Evolutionary conservation across 2,888 invertebrate genomes (phyloP).

Genomic region (Tanytarsus gracilentus): DNA sequence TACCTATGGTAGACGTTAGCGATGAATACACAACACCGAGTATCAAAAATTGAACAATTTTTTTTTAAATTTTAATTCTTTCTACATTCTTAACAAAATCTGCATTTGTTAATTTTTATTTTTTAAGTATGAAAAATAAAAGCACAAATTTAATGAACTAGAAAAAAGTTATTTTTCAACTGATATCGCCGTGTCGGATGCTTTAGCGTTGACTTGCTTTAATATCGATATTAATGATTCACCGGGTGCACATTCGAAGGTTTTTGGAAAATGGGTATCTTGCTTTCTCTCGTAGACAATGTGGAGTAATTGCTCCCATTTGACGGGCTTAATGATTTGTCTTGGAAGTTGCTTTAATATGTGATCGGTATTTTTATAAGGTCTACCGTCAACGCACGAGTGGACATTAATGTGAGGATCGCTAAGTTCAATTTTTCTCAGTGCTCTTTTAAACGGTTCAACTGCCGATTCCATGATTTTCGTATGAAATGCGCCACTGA

Average conservation of each 20-base stretch:
- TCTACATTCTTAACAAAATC: too few species aligned
- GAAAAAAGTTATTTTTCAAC: conserved; percentile 9
- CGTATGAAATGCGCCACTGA: conserved; percentile 83
- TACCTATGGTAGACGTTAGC: conserved; percentile 90
- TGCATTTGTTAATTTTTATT: too few species aligned
- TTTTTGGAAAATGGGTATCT: conserved; percentile 61
- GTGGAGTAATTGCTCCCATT: conserved; percentile 89
- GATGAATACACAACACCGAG: conserved; percentile 50
- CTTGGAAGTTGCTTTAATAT: conserved; percentile 52
- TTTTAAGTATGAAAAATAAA: too few species aligned
- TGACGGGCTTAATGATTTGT: conserved; percentile 67
- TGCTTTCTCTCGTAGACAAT: conserved; percentile 62
- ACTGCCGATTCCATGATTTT: conserved; percentile 66
- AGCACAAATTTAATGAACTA: too few species aligned
- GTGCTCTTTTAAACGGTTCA: conserved; percentile 53
- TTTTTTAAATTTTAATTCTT: too few species aligned
- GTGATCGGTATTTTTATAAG: conserved; percentile 48
- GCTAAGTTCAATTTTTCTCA: conserved; percentile 50
- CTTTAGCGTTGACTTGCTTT: conserved; percentile 76
- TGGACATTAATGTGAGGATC: conserved; percentile 62
- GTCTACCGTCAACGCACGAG: conserved; percentile 61
- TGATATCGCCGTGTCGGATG: conserved; percentile 47
- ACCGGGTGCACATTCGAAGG: conserved; percentile 84
- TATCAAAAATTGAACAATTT: too few species aligned
- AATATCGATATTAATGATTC: conserved; percentile 65